Percentiles rank a stretch among this genome's conserved stretches.
phyloP scores from a whole-genome alignment of 2,797 vertebrate species.

The Dryobates pubescens region DNA sequence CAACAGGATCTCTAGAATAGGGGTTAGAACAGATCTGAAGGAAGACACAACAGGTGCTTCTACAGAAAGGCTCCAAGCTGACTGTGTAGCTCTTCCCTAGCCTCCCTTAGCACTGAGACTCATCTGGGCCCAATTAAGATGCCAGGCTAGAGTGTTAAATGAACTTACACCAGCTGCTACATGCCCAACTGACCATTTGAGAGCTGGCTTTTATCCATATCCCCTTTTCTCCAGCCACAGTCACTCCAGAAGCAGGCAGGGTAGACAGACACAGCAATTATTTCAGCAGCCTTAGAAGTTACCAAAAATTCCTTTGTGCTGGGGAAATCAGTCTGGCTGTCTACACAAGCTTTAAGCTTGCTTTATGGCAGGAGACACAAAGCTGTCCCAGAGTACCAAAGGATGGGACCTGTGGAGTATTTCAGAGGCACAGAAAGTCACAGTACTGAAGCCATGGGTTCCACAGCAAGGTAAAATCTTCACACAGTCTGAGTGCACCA shows the following conservation, averaged over 20 bases:
- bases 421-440: conserved; percentile 65
- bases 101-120: conserved; percentile 15
- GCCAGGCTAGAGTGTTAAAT: conserved; percentile 41
- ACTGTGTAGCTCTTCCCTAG: conserved; percentile 4
- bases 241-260: conserved; percentile 61
- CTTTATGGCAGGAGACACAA: conserved; percentile 64
- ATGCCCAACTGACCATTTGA: conserved; percentile 59
- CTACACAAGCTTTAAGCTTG: conserved; percentile 65
- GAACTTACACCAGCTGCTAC: conserved; percentile 60
- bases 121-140: not conserved
- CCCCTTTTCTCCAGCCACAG: conserved; percentile 64
- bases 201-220: conserved; percentile 65
- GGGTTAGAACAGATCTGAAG: conserved; percentile 26
- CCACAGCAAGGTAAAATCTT: conserved; percentile 44
- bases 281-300: conserved; percentile 64
- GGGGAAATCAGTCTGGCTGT: conserved; percentile 64
- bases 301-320: conserved; percentile 67
- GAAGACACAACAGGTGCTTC: conserved; percentile 10
- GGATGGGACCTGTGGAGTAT: conserved; percentile 56
- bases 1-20: not conserved
- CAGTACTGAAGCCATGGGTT: conserved; percentile 47
- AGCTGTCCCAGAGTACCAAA: conserved; percentile 60
- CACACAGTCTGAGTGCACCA: conserved; percentile 35
- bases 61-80: not conserved
- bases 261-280: conserved; percentile 61